Conservation (phyloP, 2,888 invertebrate genomes). For the Platycheirus albimanus region DNA sequence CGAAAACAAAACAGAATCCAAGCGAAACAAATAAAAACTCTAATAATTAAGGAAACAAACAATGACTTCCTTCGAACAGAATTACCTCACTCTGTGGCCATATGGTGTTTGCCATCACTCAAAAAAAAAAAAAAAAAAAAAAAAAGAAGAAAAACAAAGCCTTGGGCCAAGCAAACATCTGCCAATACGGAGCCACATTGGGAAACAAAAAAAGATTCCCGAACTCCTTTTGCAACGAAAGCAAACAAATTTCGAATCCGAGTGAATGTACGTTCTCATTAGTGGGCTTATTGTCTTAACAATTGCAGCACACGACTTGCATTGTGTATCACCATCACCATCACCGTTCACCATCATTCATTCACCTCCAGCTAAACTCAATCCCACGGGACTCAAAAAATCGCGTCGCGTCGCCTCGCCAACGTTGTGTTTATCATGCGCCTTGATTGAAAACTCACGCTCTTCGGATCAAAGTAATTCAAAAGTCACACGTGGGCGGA, state of each 20-base stretch:
- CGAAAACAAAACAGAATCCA: conserved; percentile 32
- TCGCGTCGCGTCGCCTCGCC: conserved; percentile 28
- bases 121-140: no score
- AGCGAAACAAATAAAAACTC: conserved; percentile 54
- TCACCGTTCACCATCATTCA: conserved; percentile 12
- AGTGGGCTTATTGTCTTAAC: conserved; percentile 68
- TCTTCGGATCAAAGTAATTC: conserved; percentile 56
- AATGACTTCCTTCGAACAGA: conserved; percentile 49
- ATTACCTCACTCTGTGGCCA: conserved; percentile 61
- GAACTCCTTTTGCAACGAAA: conserved; percentile 62
- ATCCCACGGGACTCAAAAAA: conserved; percentile 54
- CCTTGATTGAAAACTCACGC: conserved; percentile 68
- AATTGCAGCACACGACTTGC: conserved; percentile 59
- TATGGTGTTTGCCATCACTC: conserved; percentile 65
- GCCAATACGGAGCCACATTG: conserved; percentile 45
- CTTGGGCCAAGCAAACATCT: conserved; percentile 49
- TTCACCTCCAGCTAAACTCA: conserved; percentile 27
- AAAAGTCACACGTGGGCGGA: conserved; percentile 48
- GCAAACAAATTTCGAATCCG: conserved; percentile 55
- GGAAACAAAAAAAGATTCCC: conserved; percentile 25
- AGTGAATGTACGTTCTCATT: conserved; percentile 60
- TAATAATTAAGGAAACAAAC: conserved; percentile 70
- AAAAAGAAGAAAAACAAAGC: no score
- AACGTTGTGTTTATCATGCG: conserved; percentile 50
- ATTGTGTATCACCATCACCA: conserved; percentile 27